Percentiles rank a stretch among this genome's conserved stretches.
These are phyloP conservation scores for Papilio glaucus DNA, from an alignment of 1,140 invertebrate genomes.

Conservation along the genomic window DNA sequence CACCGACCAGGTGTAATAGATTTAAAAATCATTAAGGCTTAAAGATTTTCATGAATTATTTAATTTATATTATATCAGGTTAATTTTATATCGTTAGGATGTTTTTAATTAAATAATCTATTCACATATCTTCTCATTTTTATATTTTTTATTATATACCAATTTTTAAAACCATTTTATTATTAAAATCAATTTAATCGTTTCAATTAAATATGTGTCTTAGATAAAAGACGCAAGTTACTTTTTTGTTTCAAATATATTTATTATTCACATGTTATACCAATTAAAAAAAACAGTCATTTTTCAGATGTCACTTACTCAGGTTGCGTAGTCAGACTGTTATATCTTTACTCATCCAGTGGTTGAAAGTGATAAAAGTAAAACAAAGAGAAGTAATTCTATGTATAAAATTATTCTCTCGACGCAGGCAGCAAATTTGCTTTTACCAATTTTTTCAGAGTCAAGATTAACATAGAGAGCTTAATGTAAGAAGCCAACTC, in stretches of 20 bases:
- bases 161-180: too few relatives aligned
- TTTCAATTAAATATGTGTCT: too few relatives aligned
- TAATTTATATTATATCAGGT: neutral
- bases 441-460: slow-evolving; percentile 56
- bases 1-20: too few relatives aligned
- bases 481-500: slow-evolving; percentile 60
- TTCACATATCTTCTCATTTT: too few relatives aligned
- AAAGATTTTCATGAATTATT: neutral
- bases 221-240: too few relatives aligned
- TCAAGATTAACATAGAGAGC: slow-evolving; percentile 61
- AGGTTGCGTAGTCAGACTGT: neutral
- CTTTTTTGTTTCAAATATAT: too few relatives aligned
- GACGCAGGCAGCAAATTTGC: slow-evolving; percentile 42
- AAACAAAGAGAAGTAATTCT: neutral
- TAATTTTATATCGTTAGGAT: neutral
- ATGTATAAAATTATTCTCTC: neutral
- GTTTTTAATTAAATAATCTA: too few relatives aligned
- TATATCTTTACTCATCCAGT: neutral
- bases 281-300: too few relatives aligned
- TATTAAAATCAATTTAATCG: too few relatives aligned
- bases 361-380: neutral
- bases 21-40: too few relatives aligned
- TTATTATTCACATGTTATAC: too few relatives aligned
- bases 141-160: too few relatives aligned
- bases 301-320: neutral